A percentile compares a stretch with the other conserved stretches of the same genome.
These are phyloP conservation scores for Harpalus rufipes DNA, from an alignment of 2,888 invertebrate species.

Conservation along the genomic window DNA sequence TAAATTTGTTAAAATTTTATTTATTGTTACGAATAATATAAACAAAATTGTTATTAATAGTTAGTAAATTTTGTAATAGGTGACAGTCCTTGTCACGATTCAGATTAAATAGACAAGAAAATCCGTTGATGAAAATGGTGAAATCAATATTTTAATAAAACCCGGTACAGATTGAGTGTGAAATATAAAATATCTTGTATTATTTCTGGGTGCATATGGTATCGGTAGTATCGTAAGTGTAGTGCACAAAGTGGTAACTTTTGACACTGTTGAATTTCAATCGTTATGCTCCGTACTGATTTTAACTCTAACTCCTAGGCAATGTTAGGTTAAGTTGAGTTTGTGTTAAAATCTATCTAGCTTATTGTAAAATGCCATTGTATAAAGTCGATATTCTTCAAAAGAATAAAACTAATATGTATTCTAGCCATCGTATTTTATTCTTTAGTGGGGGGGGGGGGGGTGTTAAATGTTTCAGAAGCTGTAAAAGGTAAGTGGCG, in stretches of 20 bases:
- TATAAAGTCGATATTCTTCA: slow-evolving; percentile 67
- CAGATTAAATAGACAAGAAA: not conserved
- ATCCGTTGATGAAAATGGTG: no score
- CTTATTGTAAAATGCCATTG: slow-evolving; percentile 67
- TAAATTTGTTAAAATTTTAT: no score
- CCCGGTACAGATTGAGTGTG: not conserved
- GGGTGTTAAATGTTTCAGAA: not conserved
- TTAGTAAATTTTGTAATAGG: no score
- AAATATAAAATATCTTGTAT: not conserved
- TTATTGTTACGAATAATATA: no score
- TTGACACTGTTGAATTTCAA: slow-evolving; percentile 64
- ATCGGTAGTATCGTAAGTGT: not conserved
- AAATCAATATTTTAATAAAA: no score
- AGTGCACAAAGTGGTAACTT: not conserved
- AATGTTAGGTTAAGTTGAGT: slow-evolving; percentile 20
- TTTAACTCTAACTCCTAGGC: slow-evolving; percentile 36
- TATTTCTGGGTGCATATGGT: not conserved
- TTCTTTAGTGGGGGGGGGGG: no score
- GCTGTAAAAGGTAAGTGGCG: slow-evolving; percentile 14
- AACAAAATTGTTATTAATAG: no score
- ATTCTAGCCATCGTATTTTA: slow-evolving; percentile 37
- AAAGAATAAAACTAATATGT: slow-evolving; percentile 66
- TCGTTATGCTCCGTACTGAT: slow-evolving; percentile 63
- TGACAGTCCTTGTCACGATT: not conserved
- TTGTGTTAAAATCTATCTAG: slow-evolving; percentile 58